Conservation (phyloP, 2,113 vertebrate genomes). For the Phaethon lepturus region DNA sequence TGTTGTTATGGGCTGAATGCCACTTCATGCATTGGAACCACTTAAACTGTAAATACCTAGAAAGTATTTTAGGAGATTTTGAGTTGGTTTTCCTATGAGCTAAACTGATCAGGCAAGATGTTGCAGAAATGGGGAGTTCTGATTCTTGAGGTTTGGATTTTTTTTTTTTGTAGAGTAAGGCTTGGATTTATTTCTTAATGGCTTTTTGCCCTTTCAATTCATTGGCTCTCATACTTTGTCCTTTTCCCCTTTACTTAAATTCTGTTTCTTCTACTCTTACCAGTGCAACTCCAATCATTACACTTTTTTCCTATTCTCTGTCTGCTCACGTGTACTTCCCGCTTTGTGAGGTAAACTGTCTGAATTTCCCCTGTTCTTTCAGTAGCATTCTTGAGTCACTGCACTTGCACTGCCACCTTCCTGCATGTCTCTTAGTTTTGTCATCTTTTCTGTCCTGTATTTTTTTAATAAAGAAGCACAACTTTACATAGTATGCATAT, state of each 20-base stretch:
- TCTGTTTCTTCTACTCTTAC: not conserved
- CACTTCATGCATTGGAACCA: not conserved
- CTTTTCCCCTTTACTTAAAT: not conserved
- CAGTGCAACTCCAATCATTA: not conserved
- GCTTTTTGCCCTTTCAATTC: not conserved
- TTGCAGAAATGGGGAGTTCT: not conserved
- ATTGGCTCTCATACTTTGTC: not conserved
- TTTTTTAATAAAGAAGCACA: not conserved
- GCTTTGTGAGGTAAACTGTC: not conserved
- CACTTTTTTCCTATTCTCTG: fast-evolving
- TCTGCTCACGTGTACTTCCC: not conserved
- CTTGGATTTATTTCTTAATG: not conserved
- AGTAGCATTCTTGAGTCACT: not conserved
- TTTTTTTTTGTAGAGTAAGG: not conserved
- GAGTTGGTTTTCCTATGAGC: not conserved
- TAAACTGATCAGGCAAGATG: not conserved
- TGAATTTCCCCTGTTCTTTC: not conserved
- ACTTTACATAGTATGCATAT: not conserved
- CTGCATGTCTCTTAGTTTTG: not conserved
- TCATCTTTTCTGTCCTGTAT: not conserved
- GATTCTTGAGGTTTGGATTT: not conserved
- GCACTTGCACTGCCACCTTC: not conserved
- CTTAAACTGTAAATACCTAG: not conserved
- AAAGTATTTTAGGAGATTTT: not conserved
- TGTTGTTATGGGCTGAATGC: not conserved